phyloP scores from a whole-genome alignment of 1,140 invertebrate genomes.

The Drosophila pachea region DNA sequence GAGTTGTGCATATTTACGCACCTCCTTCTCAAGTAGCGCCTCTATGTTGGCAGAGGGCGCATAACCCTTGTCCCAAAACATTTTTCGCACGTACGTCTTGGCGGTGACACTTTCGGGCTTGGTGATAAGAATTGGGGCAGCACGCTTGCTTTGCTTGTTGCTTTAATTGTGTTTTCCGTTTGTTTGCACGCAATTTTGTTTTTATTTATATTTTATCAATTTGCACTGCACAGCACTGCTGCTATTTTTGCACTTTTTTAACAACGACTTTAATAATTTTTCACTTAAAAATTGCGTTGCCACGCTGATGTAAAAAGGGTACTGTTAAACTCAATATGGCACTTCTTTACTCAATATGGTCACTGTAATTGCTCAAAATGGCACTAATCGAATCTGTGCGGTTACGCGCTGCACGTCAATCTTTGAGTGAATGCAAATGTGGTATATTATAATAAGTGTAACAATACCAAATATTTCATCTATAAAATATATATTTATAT shows the following conservation, averaged over 20 bases:
- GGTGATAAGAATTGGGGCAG: slow-evolving; percentile 47
- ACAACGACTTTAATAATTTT: slow-evolving; percentile 51
- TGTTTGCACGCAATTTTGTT: slow-evolving; percentile 28
- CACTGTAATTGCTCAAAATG: slow-evolving; percentile 13
- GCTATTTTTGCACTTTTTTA: slow-evolving; percentile 40
- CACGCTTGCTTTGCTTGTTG: slow-evolving; percentile 39
- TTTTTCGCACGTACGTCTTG: slow-evolving; percentile 80
- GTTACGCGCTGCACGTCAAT: not conserved
- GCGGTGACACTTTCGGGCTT: slow-evolving; percentile 74
- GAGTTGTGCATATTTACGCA: slow-evolving; percentile 73
- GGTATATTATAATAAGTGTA: not conserved
- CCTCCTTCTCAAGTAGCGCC: slow-evolving; percentile 87
- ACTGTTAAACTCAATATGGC: slow-evolving; percentile 36
- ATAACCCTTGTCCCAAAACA: slow-evolving; percentile 91
- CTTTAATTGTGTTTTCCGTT: slow-evolving; percentile 11
- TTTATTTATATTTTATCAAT: slow-evolving; percentile 5
- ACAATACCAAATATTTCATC: not conserved
- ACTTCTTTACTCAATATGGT: slow-evolving; percentile 28
- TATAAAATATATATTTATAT: not conserved
- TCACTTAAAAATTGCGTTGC: slow-evolving; percentile 51
- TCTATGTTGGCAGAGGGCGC: slow-evolving; percentile 86
- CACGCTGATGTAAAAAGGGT: slow-evolving; percentile 50
- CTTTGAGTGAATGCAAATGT: slow-evolving; percentile 8
- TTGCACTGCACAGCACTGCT: slow-evolving; percentile 41
- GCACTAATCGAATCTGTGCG: not conserved